These are phyloP conservation scores for Paragorgia papillata DNA, from an alignment of 92 coral and sea anemone genomes.

Conservation along the genomic window DNA sequence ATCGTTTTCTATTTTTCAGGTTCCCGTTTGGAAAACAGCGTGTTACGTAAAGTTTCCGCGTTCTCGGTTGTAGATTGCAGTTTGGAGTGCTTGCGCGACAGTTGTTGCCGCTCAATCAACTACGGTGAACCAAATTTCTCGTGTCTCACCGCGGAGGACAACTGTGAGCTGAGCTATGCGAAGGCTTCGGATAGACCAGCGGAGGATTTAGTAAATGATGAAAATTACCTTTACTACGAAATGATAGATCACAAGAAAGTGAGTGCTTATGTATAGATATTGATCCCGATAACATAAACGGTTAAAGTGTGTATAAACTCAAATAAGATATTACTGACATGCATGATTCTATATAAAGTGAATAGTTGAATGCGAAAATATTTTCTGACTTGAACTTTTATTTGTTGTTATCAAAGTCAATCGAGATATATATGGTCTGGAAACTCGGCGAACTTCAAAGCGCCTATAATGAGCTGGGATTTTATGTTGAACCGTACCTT, in stretches of 20 bases:
- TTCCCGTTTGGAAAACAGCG: not conserved
- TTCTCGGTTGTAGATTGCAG: not conserved
- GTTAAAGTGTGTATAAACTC: no score
- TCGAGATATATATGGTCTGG: no score
- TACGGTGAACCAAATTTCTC: not conserved
- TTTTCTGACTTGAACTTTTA: no score
- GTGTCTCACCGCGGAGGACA: not conserved
- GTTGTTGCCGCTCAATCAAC: not conserved
- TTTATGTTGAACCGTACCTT: no score
- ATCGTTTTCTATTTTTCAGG: slow-evolving; percentile 5
- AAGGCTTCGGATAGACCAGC: not conserved
- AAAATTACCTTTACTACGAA: not conserved
- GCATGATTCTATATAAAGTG: no score
- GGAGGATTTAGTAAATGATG: not conserved
- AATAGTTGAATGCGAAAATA: no score
- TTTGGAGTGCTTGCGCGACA: slow-evolving; percentile 4
- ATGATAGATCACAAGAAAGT: not conserved
- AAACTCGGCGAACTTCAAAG: no score
- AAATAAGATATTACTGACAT: no score
- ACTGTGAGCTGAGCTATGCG: slow-evolving; percentile 8
- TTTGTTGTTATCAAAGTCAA: no score
- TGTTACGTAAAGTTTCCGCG: not conserved
- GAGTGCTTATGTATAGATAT: no score
- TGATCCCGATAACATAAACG: no score
- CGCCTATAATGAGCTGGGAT: no score